phyloP scores from a whole-genome alignment of 2,888 invertebrate genomes.

The Erebia epiphron region DNA sequence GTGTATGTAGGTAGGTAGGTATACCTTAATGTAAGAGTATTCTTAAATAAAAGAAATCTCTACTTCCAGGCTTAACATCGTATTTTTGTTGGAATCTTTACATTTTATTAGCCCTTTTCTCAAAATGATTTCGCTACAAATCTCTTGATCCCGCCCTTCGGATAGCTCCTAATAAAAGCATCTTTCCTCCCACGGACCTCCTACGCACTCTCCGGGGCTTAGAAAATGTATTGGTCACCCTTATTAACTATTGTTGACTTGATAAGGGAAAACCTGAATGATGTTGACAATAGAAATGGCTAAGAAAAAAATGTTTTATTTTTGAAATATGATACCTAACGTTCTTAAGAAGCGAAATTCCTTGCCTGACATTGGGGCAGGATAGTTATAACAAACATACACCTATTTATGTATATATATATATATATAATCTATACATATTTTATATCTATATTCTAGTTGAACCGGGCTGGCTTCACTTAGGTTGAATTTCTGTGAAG shows the following conservation, averaged over 20 bases:
- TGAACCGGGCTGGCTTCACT: no score
- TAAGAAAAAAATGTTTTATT: constrained; percentile 1
- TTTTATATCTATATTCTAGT: no score
- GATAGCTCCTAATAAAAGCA: neutral
- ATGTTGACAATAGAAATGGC: constrained; percentile 11
- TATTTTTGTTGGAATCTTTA: neutral
- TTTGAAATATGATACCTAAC: neutral
- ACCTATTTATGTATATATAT: neutral
- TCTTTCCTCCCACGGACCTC: neutral
- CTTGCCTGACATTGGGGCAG: neutral
- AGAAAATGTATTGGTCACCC: constrained; percentile 7
- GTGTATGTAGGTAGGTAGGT: no score
- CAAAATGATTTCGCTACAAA: neutral
- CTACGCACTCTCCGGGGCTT: constrained; percentile 1
- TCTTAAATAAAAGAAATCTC: neutral
- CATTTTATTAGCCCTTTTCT: neutral
- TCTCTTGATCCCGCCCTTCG: neutral
- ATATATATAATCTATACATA: no score
- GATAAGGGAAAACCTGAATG: constrained; percentile 9
- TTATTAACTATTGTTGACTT: constrained; percentile 16
- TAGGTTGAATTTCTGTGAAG: no score
- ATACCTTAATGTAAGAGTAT: no score
- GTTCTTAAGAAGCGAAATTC: neutral
- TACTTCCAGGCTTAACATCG: neutral
- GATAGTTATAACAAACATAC: neutral